Percentiles rank a stretch among this genome's conserved stretches.
phyloP scores from a whole-genome alignment of 2,888 invertebrate species.

The Pherbina coryleti region DNA sequence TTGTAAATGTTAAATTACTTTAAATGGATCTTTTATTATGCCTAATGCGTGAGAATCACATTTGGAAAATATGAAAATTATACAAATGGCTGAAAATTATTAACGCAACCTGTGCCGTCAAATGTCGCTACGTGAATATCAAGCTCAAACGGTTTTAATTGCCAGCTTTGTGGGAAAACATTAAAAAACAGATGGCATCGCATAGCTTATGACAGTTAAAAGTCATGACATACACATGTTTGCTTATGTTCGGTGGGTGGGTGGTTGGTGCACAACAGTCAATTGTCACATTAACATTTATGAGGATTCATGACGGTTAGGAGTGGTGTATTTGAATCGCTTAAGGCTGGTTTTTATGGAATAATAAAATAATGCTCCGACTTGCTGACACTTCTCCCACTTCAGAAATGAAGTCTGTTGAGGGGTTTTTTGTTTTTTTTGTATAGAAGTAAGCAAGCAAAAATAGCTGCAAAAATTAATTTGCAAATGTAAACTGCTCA shows the following conservation, averaged over 20 bases:
- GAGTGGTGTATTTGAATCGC: too few relatives aligned
- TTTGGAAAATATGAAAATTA: conserved; percentile 52
- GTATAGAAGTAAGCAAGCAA: background rate
- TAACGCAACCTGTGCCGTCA: conserved; percentile 33
- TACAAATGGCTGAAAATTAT: conserved; percentile 47
- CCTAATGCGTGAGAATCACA: conserved; percentile 48
- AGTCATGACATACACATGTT: conserved; percentile 40
- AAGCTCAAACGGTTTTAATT: conserved; percentile 1
- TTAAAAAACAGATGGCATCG: conserved; percentile 49
- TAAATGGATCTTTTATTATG: conserved; percentile 45
- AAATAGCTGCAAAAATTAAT: conserved; percentile 42
- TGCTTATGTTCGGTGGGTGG: conserved; percentile 7
- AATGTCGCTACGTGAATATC: conserved; percentile 48
- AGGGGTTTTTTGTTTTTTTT: background rate
- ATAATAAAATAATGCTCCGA: too few relatives aligned
- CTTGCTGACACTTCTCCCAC: background rate
- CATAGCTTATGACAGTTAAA: conserved; percentile 49
- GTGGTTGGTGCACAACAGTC: background rate
- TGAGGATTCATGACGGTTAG: conserved; percentile 37
- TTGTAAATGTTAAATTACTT: conserved; percentile 42
- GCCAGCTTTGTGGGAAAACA: background rate
- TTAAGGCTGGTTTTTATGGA: too few relatives aligned
- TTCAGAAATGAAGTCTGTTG: background rate
- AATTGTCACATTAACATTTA: conserved; percentile 56
- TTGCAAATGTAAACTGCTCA: conserved; percentile 47